These are phyloP conservation scores for Hymenochirus boettgeri DNA, from an alignment of 2,113 vertebrate genomes.

Conservation along the genomic window DNA sequence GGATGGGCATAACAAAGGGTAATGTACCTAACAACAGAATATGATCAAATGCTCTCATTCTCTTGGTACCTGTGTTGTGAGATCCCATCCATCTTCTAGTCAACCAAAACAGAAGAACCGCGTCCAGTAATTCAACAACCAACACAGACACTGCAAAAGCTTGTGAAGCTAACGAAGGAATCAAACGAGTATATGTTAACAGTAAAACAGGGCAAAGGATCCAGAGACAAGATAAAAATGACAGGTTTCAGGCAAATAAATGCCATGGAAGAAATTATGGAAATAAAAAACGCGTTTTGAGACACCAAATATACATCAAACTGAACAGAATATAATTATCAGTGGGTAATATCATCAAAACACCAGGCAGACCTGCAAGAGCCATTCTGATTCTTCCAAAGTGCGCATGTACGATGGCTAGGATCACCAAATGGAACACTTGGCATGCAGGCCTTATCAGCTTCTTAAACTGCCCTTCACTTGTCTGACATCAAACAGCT, in stretches of 20 bases:
- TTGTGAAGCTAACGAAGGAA: constrained; percentile 80
- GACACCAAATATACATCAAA: neutral
- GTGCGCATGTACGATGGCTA: constrained; percentile 72
- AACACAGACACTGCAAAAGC: constrained; percentile 92
- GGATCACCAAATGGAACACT: constrained; percentile 53
- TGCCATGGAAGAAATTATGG: no score
- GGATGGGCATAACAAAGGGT: no score
- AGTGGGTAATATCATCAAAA: no score
- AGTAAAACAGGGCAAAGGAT: no score
- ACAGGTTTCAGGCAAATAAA: no score
- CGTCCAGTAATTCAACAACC: constrained; percentile 88
- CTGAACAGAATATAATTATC: neutral
- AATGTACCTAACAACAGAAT: no score
- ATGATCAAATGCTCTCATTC: no score
- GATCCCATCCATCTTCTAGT: constrained; percentile 96
- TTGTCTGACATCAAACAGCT: constrained; percentile 88
- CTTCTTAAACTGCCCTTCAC: constrained; percentile 97
- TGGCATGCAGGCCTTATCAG: constrained; percentile 91
- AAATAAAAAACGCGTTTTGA: no score
- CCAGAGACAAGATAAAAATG: no score
- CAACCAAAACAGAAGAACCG: constrained; percentile 89
- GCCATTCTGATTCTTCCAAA: constrained; percentile 93
- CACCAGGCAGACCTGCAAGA: constrained; percentile 74
- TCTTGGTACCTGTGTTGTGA: constrained; percentile 87
- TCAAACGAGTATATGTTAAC: no score